Percentiles rank a stretch among this genome's conserved stretches.
phyloP scores from a whole-genome alignment of 2,113 vertebrate species.

The Otis tarda region DNA sequence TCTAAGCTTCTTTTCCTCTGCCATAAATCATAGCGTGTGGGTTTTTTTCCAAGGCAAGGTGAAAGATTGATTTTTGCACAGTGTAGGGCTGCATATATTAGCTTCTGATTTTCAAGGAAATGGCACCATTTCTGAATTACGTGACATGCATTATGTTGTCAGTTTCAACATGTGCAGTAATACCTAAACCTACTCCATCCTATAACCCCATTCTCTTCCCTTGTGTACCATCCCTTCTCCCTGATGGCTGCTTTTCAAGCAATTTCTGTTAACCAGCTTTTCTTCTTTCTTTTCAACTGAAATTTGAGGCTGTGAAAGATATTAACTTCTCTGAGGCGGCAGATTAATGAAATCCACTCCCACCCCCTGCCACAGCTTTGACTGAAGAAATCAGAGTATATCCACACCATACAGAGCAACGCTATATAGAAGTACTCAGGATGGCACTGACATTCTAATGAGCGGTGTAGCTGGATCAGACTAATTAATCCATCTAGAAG shows the following conservation, averaged over 20 bases:
- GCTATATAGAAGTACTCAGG: neutral
- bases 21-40: conserved; percentile 10
- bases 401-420: neutral
- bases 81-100: conserved; percentile 34
- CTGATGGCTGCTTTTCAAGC: neutral
- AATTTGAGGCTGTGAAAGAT: neutral
- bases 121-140: neutral
- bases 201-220: neutral
- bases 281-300: neutral
- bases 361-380: neutral
- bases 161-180: conserved; percentile 3
- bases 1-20: conserved; percentile 56
- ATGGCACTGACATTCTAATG: neutral
- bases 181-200: neutral
- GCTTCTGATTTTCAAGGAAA: conserved; percentile 44
- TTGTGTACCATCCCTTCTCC: neutral
- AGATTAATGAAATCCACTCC: neutral
- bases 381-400: neutral
- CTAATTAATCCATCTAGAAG: neutral
- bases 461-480: neutral
- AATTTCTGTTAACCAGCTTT: neutral
- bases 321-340: neutral
- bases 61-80: conserved; percentile 41
- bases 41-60: neutral
- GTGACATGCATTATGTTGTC: neutral